Percentiles rank a stretch among this genome's conserved stretches.
phyloP scores from a whole-genome alignment of 2,888 invertebrate species.

The Nasonia oneida region DNA sequence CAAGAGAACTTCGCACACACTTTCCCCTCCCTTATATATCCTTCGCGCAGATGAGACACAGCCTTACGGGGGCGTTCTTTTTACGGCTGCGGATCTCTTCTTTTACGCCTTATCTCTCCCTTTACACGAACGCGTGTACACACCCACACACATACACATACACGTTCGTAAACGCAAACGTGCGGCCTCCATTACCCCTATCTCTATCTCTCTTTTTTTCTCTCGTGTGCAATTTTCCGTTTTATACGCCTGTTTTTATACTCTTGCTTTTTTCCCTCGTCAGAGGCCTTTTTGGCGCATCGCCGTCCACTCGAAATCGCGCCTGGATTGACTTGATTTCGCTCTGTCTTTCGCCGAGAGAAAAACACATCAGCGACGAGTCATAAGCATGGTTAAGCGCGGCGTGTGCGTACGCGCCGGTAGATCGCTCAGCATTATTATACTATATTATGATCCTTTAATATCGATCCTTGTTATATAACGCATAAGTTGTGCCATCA shows the following conservation, averaged over 20 bases:
- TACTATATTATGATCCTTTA: slow-evolving; percentile 55
- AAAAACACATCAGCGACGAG: background rate
- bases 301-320: background rate
- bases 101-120: slow-evolving; percentile 1
- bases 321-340: background rate
- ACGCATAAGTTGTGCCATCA: slow-evolving; percentile 44
- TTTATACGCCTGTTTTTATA: slow-evolving; percentile 27
- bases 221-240: slow-evolving; percentile 21
- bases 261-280: background rate
- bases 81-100: background rate
- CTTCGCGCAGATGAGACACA: background rate
- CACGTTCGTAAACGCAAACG: too few species aligned
- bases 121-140: background rate
- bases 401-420: slow-evolving; percentile 71
- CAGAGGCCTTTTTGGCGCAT: background rate
- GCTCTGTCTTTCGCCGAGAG: background rate
- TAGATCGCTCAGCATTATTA: slow-evolving; percentile 67
- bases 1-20: background rate
- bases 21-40: background rate
- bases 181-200: background rate
- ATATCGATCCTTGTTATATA: slow-evolving; percentile 52
- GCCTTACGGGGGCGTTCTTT: background rate
- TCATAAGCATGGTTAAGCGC: slow-evolving; percentile 71
- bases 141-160: background rate
- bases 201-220: background rate